A percentile compares a stretch with the other conserved stretches of the same genome.
phyloP scores from a whole-genome alignment of 1,140 invertebrate species.

The Achroia grisella region DNA sequence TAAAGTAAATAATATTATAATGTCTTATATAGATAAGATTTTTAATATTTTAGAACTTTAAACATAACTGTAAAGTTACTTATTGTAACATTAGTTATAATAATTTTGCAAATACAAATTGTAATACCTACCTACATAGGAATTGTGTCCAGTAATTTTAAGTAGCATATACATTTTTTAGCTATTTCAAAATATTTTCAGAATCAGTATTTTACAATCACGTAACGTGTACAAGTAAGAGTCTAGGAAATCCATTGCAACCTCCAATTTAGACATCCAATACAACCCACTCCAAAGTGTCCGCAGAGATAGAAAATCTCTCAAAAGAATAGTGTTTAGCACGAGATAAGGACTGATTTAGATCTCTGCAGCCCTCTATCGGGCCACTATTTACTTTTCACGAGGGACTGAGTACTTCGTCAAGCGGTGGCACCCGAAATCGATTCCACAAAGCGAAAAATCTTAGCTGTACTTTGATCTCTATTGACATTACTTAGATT shows the following conservation, averaged over 20 bases:
- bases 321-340: slow-evolving; percentile 65
- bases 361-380: slow-evolving; percentile 50
- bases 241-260: slow-evolving; percentile 4
- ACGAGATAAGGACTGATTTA: slow-evolving; percentile 68
- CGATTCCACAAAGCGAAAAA: slow-evolving; percentile 43
- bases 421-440: slow-evolving; percentile 35
- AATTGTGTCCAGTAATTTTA: too few species aligned
- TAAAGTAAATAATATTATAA: too few species aligned
- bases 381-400: slow-evolving; percentile 63
- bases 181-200: not conserved
- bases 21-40: too few species aligned
- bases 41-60: too few species aligned
- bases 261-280: slow-evolving; percentile 40
- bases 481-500: too few species aligned
- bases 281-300: slow-evolving; percentile 45
- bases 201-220: too few species aligned
- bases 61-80: too few species aligned
- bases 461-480: not conserved
- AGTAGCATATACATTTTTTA: too few species aligned
- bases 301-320: slow-evolving; percentile 63
- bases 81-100: too few species aligned
- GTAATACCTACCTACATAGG: too few species aligned
- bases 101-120: too few species aligned
- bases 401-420: slow-evolving; percentile 37
- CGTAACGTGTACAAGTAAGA: too few species aligned